phyloP scores from a whole-genome alignment of 2,797 vertebrate genomes.

The Notolepis coatsorum region DNA sequence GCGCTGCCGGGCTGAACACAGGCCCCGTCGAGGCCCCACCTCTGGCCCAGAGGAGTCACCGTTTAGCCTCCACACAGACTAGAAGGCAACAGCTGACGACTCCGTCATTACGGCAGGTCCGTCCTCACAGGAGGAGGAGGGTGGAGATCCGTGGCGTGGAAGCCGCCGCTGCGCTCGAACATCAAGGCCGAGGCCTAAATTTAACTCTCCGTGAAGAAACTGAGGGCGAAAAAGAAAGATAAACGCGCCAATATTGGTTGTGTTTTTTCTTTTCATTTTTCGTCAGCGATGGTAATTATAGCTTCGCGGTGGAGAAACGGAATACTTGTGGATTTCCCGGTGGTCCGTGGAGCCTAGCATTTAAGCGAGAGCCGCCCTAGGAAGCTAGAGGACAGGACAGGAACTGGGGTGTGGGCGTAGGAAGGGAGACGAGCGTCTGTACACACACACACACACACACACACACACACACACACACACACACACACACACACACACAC shows the following conservation, averaged over 20 bases:
- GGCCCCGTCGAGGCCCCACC: neutral
- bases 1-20: neutral
- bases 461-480: too few relatives aligned
- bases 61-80: neutral
- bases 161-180: slow-evolving; percentile 38
- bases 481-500: too few relatives aligned
- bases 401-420: slow-evolving; percentile 65
- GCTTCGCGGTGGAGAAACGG: slow-evolving; percentile 42
- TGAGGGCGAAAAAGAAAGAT: too few relatives aligned
- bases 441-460: slow-evolving; percentile 45
- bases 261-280: slow-evolving; percentile 40
- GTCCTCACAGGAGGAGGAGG: slow-evolving; percentile 25
- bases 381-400: slow-evolving; percentile 57
- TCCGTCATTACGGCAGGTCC: slow-evolving; percentile 8
- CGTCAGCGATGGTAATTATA: slow-evolving; percentile 74
- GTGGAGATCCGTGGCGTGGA: slow-evolving; percentile 38
- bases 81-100: slow-evolving; percentile 30
- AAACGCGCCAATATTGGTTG: slow-evolving; percentile 56
- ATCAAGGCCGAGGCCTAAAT: slow-evolving; percentile 59
- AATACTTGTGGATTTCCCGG: slow-evolving; percentile 67
- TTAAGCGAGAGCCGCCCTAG: slow-evolving; percentile 67
- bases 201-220: slow-evolving; percentile 54
- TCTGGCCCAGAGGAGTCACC: slow-evolving; percentile 15
- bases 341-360: slow-evolving; percentile 58
- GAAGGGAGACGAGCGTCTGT: slow-evolving; percentile 61